These are phyloP conservation scores for Geodia barretti DNA, from an alignment of 37 sponge, comb jelly and placozoan genomes.

Conservation along the genomic window DNA sequence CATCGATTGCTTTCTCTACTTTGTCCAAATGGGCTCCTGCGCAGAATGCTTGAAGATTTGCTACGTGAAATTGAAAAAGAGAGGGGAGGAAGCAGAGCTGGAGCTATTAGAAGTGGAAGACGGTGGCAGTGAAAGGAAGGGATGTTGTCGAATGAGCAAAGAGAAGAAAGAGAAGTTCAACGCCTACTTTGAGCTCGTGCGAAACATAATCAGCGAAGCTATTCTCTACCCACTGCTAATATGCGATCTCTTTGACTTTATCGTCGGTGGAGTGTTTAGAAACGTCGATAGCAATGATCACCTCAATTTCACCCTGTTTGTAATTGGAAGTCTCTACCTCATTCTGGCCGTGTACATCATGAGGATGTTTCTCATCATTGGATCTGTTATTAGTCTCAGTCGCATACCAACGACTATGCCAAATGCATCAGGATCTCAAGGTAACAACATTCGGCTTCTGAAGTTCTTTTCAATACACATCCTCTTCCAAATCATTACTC, in stretches of 20 bases:
- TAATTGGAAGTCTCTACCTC: slow-evolving; percentile 43
- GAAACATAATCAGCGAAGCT: slow-evolving; percentile 35
- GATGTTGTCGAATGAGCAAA: slow-evolving; percentile 1
- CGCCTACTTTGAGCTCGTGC: slow-evolving; percentile 35
- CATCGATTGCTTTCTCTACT: slow-evolving; percentile 12
- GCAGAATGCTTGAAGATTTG: not conserved
- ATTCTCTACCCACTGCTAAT: slow-evolving; percentile 52
- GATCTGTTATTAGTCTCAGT: slow-evolving; percentile 5
- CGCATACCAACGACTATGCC: not conserved
- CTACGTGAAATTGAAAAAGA: not conserved
- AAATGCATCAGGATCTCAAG: not conserved
- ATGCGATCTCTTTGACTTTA: slow-evolving; percentile 50
- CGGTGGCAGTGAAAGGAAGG: not conserved
- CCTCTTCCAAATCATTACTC: slow-evolving; percentile 29
- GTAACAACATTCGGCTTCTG: slow-evolving; percentile 4
- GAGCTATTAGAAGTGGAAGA: slow-evolving; percentile 1
- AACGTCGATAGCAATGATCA: not conserved
- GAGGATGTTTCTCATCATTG: slow-evolving; percentile 14
- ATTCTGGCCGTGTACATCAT: slow-evolving; percentile 43
- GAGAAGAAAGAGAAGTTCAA: slow-evolving; percentile 16
- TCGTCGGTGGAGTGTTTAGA: not conserved
- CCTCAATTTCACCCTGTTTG: slow-evolving; percentile 18
- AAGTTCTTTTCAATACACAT: slow-evolving; percentile 23
- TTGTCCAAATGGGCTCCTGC: slow-evolving; percentile 27
- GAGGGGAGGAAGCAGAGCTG: not conserved